Conservation (phyloP, 2,888 invertebrate genomes). For the Actias luna region DNA sequence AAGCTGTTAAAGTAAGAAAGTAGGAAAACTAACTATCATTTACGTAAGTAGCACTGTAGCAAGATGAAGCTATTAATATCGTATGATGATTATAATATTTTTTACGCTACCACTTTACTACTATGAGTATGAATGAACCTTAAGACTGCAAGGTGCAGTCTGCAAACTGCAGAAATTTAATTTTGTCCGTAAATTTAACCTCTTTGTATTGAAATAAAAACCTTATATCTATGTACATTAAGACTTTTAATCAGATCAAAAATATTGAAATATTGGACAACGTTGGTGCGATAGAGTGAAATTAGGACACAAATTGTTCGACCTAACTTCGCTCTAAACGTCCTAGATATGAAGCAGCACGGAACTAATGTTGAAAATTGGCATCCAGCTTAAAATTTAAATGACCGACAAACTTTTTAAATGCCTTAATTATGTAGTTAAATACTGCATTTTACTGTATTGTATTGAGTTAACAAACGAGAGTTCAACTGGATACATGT, state of each 20-base stretch:
- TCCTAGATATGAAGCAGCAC: constrained; percentile 45
- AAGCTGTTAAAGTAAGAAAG: too few relatives aligned
- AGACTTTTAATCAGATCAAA: constrained; percentile 16
- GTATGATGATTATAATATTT: background rate
- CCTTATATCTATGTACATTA: constrained; percentile 22
- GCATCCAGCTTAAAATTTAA: constrained; percentile 27
- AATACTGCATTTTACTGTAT: background rate
- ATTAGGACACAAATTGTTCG: constrained; percentile 44
- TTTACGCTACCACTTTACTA: constrained; percentile 15
- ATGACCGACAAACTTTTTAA: constrained; percentile 3
- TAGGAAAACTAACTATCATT: too few relatives aligned
- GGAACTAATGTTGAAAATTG: constrained; percentile 38
- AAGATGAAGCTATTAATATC: background rate
- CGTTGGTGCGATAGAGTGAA: constrained; percentile 39
- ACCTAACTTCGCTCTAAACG: constrained; percentile 46
- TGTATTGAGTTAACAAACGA: background rate
- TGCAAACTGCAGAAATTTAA: constrained; percentile 29
- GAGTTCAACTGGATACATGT: background rate
- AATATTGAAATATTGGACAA: constrained; percentile 21
- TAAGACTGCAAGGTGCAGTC: constrained; percentile 19
- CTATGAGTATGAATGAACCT: constrained; percentile 21
- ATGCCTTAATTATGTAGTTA: background rate
- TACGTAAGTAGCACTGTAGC: background rate
- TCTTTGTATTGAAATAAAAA: constrained; percentile 17
- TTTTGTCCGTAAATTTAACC: constrained; percentile 21